Conservation (phyloP, 2,888 invertebrate genomes). For the Melangyna quadrimaculata region DNA sequence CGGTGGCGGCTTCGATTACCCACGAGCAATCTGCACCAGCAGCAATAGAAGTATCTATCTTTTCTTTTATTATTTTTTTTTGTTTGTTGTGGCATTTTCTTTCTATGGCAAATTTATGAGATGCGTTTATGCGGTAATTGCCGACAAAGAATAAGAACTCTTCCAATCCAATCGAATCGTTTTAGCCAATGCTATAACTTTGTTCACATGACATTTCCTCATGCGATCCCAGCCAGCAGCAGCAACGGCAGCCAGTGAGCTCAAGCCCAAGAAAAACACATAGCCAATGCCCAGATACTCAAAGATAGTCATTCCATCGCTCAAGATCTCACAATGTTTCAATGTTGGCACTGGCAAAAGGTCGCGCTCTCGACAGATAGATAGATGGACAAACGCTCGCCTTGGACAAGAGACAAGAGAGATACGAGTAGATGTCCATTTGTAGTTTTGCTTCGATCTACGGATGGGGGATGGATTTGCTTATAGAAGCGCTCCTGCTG, state of each 20-base stretch:
- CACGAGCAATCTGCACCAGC: conserved; percentile 32
- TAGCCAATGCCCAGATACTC: conserved; percentile 31
- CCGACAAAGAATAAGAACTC: conserved; percentile 71
- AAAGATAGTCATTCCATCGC: conserved; percentile 60
- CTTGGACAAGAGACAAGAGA: conserved; percentile 26
- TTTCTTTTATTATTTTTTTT: background rate
- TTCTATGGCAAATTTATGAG: conserved; percentile 65
- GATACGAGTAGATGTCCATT: conserved; percentile 55
- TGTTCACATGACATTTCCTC: conserved; percentile 70
- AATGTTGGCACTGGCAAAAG: conserved; percentile 65
- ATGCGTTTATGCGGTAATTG: conserved; percentile 71
- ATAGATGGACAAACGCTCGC: conserved; percentile 63
- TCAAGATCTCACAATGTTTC: conserved; percentile 61
- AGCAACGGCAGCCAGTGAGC: background rate
- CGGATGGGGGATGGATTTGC: conserved; percentile 29
- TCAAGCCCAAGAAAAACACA: background rate
- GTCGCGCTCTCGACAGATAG: conserved; percentile 70
- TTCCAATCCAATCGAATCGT: conserved; percentile 50
- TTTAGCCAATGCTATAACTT: conserved; percentile 58
- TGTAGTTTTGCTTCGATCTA: background rate
- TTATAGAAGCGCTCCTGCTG: background rate
- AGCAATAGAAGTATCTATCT: background rate
- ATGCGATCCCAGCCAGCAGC: conserved; percentile 30
- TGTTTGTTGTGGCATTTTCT: conserved; percentile 8
- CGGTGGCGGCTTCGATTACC: conserved; percentile 40